A percentile compares a stretch with the other conserved stretches of the same genome.
Evolutionary conservation across 2,888 invertebrate species (phyloP).

Genomic region (Pachydiplax longipennis): DNA sequence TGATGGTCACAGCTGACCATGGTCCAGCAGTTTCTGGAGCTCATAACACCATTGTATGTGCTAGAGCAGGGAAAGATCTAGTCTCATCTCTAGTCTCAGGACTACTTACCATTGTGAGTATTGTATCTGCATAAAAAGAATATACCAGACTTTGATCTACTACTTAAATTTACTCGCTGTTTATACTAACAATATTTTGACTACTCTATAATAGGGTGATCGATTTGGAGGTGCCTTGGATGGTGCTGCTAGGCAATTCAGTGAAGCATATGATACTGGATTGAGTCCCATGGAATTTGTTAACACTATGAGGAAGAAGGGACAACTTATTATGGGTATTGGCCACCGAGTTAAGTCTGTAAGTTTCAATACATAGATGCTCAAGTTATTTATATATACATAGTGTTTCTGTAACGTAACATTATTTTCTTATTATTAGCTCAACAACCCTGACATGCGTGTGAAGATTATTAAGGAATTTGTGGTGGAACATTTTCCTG

Average conservation of each 20-base stretch:
- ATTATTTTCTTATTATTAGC: conserved; percentile 57
- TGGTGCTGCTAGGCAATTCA: conserved; percentile 97
- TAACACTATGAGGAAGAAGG: conserved; percentile 95
- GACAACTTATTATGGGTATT: conserved; percentile 98
- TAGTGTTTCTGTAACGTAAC: background rate
- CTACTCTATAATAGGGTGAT: conserved; percentile 76
- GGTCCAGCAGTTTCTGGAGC: conserved; percentile 99
- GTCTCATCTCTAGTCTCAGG: conserved; percentile 96
- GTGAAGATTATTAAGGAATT: conserved; percentile 97
- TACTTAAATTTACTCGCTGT: background rate
- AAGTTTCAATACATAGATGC: conserved; percentile 52
- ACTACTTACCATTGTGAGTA: conserved; percentile 91
- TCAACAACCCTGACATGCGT: conserved; percentile 98
- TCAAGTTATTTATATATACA: background rate
- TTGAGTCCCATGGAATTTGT: conserved; percentile 98
- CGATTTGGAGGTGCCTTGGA: conserved; percentile 98
- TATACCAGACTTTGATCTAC: background rate
- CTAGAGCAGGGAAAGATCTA: conserved; percentile 95
- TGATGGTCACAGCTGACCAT: conserved; percentile 98
- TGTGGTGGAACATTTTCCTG: conserved; percentile 91
- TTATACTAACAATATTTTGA: background rate
- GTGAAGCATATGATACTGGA: conserved; percentile 93
- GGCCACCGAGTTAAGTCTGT: conserved; percentile 85
- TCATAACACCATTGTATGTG: conserved; percentile 98
- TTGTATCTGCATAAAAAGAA: background rate